Conservation (phyloP, 2,113 vertebrate species). For the Glareola pratincola region DNA sequence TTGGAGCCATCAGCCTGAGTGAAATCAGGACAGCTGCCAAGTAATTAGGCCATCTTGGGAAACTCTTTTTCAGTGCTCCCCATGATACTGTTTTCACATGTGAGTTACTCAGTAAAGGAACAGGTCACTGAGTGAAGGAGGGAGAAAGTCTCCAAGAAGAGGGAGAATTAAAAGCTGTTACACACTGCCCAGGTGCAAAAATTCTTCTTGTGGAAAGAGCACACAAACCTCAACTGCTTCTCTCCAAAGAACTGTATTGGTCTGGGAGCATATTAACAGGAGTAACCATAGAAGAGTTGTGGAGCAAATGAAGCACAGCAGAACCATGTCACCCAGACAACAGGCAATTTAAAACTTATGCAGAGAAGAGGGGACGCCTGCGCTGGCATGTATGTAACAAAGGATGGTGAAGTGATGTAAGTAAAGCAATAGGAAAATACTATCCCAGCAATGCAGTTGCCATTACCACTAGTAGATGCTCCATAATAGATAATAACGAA, state of each 20-base stretch:
- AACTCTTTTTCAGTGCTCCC: not conserved
- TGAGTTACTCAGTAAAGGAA: not conserved
- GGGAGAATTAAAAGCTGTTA: not conserved
- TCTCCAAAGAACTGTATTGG: not conserved
- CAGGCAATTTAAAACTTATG: not conserved
- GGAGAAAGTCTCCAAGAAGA: not conserved
- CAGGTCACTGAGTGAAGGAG: not conserved
- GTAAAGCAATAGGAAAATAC: not conserved
- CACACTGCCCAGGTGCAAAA: not conserved
- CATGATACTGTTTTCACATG: not conserved
- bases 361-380: not conserved
- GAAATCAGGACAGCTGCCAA: not conserved
- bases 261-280: not conserved
- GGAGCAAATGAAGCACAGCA: not conserved
- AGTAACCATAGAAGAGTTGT: not conserved
- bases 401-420: not conserved
- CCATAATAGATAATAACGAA: not conserved
- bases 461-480: not conserved
- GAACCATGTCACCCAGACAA: not conserved
- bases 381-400: not conserved
- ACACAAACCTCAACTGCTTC: not conserved
- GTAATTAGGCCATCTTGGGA: not conserved
- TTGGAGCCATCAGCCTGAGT: not conserved
- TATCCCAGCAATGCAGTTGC: not conserved
- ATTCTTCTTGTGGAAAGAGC: not conserved